Evolutionary conservation across 2,797 vertebrate species (phyloP), one percentile per base, ranked within the genome.

Genomic region (Paedocypris micromegethes): DNA sequence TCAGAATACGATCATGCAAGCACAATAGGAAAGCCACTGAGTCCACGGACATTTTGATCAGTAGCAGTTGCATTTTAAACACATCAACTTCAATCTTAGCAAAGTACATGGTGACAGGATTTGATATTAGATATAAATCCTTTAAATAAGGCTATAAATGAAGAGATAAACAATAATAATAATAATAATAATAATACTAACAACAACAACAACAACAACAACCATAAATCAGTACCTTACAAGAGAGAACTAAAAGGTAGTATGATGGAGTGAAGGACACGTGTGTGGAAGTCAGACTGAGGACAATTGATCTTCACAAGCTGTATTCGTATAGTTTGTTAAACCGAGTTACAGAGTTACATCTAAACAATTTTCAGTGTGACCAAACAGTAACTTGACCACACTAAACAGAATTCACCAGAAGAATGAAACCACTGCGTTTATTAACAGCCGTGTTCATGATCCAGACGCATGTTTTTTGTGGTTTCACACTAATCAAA

Each of bases 61-160:
- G 42, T 8, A 49, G 48, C 42, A 47, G 54, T 51, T 60, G 53
- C 45, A 58, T 69, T 53, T 69, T 69, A 61, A 37, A 60, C 51
- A 38, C 51, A 44, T 54, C 54, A 42, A 47, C 53, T 9, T 6
- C n/a, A 68, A 51, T 50, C 47, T 70, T 49, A 50, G 58, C 59
- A 63, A 63, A 70, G 49, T n/a, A 39, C 3, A 51, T 5, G 40
- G 23, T 44, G 5, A 64, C 53, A 55, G 9, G 40, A 69, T 62
- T 61, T 55, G 55, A 41, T 51, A 23, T 5, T 1, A 42, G 9
- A 8, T 37, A 8, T 5, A 40, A 49, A 5, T 55, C 40, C 23
- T 23, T 62, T 9, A 56, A 42, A 43, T 37, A 47, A 6, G 45
- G 39, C 8, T 54, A 54, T 23, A 60, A 54, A n/a, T 43, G 23